phyloP scores from a whole-genome alignment of 2,113 vertebrate genomes.

The Bubalus kerabau region DNA sequence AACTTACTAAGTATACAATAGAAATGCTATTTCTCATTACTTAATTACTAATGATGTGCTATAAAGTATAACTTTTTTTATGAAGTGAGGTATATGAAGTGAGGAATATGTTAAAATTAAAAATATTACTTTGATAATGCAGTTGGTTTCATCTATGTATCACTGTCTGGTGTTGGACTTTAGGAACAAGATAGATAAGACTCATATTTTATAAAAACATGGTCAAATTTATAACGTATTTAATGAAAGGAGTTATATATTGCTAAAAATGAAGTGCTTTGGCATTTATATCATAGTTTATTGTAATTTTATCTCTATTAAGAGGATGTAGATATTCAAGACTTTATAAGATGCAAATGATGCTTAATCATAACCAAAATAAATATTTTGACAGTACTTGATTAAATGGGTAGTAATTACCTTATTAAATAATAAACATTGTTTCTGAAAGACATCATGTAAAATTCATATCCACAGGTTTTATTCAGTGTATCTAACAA shows the following conservation, averaged over 20 bases:
- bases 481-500: neutral
- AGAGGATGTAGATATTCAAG: neutral
- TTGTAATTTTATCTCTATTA: neutral
- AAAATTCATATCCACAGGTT: neutral
- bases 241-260: neutral
- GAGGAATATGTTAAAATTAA: neutral
- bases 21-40: neutral
- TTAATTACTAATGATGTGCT: neutral
- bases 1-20: conserved; percentile 12
- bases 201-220: neutral
- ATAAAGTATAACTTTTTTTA: neutral
- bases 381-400: neutral
- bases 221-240: neutral
- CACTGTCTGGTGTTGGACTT: neutral
- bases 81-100: neutral
- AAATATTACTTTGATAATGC: neutral
- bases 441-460: conserved; percentile 6
- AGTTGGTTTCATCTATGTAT: neutral
- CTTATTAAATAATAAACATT: neutral
- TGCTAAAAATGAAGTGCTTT: neutral
- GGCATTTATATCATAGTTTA: neutral
- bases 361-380: neutral
- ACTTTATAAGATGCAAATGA: neutral
- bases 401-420: neutral
- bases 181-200: neutral